These are phyloP conservation scores for Cynaeus angustus DNA, from an alignment of 2,888 invertebrate species.

Conservation along the genomic window DNA sequence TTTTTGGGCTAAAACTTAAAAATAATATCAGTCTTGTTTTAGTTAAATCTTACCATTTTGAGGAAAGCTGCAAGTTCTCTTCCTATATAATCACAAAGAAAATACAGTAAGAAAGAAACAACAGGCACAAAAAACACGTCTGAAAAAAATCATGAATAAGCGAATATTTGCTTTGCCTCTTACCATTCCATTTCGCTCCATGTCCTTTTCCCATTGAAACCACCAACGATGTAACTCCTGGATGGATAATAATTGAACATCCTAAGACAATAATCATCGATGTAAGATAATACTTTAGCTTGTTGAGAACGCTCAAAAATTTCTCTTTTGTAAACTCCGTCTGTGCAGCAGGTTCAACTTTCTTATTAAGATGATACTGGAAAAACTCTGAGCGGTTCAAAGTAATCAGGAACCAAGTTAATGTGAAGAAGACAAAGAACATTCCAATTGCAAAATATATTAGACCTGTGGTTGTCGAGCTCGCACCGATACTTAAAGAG, in stretches of 20 bases:
- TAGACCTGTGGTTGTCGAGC: conserved; percentile 48
- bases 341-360: conserved; percentile 49
- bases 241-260: conserved; percentile 57
- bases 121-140: conserved; percentile 62
- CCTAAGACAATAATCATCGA: conserved; percentile 57
- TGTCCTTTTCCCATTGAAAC: conserved; percentile 49
- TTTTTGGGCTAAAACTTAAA: conserved; percentile 77
- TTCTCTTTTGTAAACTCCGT: conserved; percentile 26
- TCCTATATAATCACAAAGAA: conserved; percentile 58
- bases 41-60: conserved; percentile 51
- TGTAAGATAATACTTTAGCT: conserved; percentile 47
- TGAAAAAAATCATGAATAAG: conserved; percentile 56
- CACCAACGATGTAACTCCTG: conserved; percentile 58
- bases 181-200: conserved; percentile 56
- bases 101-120: conserved; percentile 56
- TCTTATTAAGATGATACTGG: conserved; percentile 55
- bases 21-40: neutral
- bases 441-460: conserved; percentile 53
- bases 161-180: neutral
- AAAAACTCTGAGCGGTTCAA: conserved; percentile 59
- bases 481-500: conserved; percentile 46
- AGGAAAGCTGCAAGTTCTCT: conserved; percentile 58
- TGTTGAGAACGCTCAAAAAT: conserved; percentile 22
- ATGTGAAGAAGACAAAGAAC: conserved; percentile 49
- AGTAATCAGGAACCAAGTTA: conserved; percentile 36